Base-by-base conservation (phyloP, 2,113 vertebrate species). In the Actinemys pallida region DNA sequence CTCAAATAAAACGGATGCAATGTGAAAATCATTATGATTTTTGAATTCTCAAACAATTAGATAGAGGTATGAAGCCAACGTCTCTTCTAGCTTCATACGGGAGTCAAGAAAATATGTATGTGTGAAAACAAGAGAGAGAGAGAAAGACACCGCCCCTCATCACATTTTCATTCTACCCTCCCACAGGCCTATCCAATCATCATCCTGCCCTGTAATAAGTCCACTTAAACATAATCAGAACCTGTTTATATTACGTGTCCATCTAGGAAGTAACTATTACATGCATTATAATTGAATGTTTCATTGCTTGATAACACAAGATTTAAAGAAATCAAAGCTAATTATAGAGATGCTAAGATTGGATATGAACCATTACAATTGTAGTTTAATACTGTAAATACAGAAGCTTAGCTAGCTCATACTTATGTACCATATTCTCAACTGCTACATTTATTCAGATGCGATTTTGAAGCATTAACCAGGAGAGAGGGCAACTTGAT, bases 221-320 rank as follows among this genome's bases (percentile, higher is more conserved):
- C 29, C 20, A 88, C 14, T 6, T 69, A 85, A 86, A 57, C 0
- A 1, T 47, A 1, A 4, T 42, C 0, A 0, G 20, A 88, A 16
- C 16, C 49, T 87, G 2, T 1, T 1, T 22, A 24, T 69, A 53
- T 6, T 59, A 29, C 11, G 31, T 22, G 17, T 1, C 19, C 76
- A 39, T 45, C 80, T 49, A 45, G 29, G 59, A 52, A 84, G n/a
- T 24, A 4, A 80, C 29, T 52, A 62, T n/a, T 27, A 72, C 42
- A 92, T 79, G 25, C 53, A 45, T 12, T 1, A 0, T 0, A 1
- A 53, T 52, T 54, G 62, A 92, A 92, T 57, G 9, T 2, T 50
- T 35, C 50, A 92, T 39, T 87, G 24, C 11, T 39, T 0, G 2
- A 1, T 3, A 85, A 88, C 1, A 0, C 45, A 62, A 12, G 27